phyloP scores from a whole-genome alignment of 1,140 invertebrate genomes.

The Camponotus floridanus region DNA sequence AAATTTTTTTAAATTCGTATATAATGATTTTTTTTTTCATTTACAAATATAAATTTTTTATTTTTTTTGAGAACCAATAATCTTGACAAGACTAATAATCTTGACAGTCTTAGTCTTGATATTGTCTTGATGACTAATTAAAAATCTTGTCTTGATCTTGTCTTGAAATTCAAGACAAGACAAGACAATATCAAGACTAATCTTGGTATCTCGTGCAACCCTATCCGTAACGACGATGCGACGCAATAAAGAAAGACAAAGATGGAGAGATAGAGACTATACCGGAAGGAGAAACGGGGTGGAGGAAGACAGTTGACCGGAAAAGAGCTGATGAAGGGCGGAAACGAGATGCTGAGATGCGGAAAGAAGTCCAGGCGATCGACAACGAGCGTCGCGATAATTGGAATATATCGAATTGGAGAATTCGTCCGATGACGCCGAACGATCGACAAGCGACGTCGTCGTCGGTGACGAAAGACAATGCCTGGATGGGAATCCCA shows the following conservation, averaged over 20 bases:
- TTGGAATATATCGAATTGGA: constrained; percentile 60
- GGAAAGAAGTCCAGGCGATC: constrained; percentile 45
- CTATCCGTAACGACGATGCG: constrained; percentile 23
- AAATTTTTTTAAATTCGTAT: too few species aligned
- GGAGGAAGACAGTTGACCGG: not conserved
- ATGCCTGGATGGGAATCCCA: constrained; percentile 22
- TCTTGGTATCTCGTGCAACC: too few species aligned
- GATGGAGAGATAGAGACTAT: not conserved
- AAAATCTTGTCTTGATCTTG: too few species aligned
- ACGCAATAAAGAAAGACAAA: constrained; percentile 7
- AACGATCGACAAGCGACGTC: constrained; percentile 22
- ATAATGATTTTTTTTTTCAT: too few species aligned
- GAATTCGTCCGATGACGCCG: constrained; percentile 21
- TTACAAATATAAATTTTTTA: too few species aligned
- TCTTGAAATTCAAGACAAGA: too few species aligned
- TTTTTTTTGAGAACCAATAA: too few species aligned
- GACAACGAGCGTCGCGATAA: constrained; percentile 54
- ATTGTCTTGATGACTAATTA: too few species aligned
- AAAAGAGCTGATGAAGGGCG: constrained; percentile 18
- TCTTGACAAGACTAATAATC: too few species aligned
- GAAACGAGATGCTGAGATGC: constrained; percentile 25
- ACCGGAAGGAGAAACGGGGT: not conserved
- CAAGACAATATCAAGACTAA: too few species aligned
- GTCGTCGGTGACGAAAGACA: constrained; percentile 30
- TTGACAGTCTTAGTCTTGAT: too few species aligned